Conservation (phyloP, 2,797 vertebrate genomes). For the Gallirallus australis region DNA sequence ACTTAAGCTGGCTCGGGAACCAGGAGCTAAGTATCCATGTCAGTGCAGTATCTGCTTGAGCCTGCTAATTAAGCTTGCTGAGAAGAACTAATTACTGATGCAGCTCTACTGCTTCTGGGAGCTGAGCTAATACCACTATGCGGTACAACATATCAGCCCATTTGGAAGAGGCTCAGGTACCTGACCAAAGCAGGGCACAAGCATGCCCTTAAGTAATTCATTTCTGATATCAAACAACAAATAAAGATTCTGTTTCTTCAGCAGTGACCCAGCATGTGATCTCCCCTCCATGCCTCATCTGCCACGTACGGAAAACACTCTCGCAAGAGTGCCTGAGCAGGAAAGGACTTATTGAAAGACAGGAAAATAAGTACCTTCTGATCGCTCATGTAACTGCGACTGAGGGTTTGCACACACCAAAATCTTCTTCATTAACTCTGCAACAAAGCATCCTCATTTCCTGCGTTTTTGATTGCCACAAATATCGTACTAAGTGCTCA, state of each 20-base stretch:
- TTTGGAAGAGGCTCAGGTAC: slow-evolving; percentile 5
- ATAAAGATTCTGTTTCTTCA: slow-evolving; percentile 26
- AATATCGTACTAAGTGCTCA: background rate
- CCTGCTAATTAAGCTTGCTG: slow-evolving; percentile 70
- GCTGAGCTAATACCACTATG: slow-evolving; percentile 43
- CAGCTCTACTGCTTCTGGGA: slow-evolving; percentile 62
- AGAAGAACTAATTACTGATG: slow-evolving; percentile 71
- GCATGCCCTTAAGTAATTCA: slow-evolving; percentile 22
- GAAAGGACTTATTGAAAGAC: background rate
- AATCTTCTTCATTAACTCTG: slow-evolving; percentile 44
- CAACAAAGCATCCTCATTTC: slow-evolving; percentile 24
- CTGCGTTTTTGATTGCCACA: slow-evolving; percentile 26
- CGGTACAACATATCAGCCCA: slow-evolving; percentile 26
- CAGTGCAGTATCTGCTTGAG: slow-evolving; percentile 61
- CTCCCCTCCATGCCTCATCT: background rate
- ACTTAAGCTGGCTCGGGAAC: slow-evolving; percentile 60
- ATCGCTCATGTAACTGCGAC: background rate
- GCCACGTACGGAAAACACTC: background rate
- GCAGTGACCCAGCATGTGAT: background rate
- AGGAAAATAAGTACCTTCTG: slow-evolving; percentile 30
- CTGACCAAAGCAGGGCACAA: slow-evolving; percentile 29
- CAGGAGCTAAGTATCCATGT: slow-evolving; percentile 69
- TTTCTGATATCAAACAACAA: slow-evolving; percentile 31
- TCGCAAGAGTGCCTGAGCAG: background rate
- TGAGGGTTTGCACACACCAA: background rate